Base-by-base conservation (phyloP, 2,113 vertebrate genomes). In the Aleadryas rufinucha region DNA sequence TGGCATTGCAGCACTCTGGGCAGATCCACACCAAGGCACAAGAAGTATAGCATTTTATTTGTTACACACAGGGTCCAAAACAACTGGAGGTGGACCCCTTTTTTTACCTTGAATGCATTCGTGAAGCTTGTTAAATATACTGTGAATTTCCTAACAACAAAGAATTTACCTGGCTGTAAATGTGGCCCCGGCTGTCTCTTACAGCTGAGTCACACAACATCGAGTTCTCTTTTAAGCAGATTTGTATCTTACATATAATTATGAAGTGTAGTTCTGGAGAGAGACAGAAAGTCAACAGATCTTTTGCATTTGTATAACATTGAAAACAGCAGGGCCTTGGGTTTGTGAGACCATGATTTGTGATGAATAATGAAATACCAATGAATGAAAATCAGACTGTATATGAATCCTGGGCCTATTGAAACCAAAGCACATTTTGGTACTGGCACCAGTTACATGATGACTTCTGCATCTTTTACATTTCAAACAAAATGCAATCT, bases 291-390 rank as follows among this genome's bases (percentile, higher is more conserved):
- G 21, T 4, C 10, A 61, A 70, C 31, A 74, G 30, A 54, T 47
- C 16, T 87, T 77, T 74, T 39, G 22, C 28, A 57, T 59, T 76
- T 31, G 18, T 57, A 35, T 41, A 56, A 5, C 14, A 26, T 4
- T 1, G 11, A 80, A 65, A 71, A 2, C n/a, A 84, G 49, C 13
- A 76, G 22, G 31, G 23, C 4, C 5, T 53, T 0, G 0, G n/a
- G 10, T 70, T 69, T 65, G 11, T 39, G n/a, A 74, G 30, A 21
- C 24, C 8, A 3, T n/a, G 18, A 28, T 56, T 96, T 76, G 5
- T 15, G 9, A 69, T 18, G 10, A 61, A 41, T 50, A 57, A 68
- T 45, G 28, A 64, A 88, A 72, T 14, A 39, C 6, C 31, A 60
- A 26, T 35, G 12, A 83, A 60, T 5, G 7, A 80, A 86, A 84